Evolutionary conservation across 1,140 invertebrate genomes (phyloP).

Genomic region (Popillia japonica): DNA sequence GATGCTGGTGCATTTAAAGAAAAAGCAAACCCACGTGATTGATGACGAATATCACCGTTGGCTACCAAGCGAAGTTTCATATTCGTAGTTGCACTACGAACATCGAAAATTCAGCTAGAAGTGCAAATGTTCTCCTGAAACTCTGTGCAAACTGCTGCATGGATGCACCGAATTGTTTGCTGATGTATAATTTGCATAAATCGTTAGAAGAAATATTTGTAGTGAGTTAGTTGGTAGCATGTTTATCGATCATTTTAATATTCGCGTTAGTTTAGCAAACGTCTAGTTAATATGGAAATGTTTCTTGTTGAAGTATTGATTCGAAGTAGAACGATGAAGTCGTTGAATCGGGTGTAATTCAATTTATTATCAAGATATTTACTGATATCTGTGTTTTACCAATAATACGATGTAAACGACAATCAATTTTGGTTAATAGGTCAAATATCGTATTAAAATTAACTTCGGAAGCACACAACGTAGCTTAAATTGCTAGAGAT

Average conservation of each 20-base stretch:
- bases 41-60: background rate
- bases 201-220: background rate
- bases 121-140: background rate
- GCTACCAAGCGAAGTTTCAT: background rate
- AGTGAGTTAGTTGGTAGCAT: background rate
- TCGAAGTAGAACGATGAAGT: no score
- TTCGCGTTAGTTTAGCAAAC: background rate
- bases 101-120: background rate
- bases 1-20: background rate
- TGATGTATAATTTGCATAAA: background rate
- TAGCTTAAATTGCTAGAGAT: background rate
- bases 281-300: no score
- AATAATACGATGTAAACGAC: background rate
- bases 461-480: background rate
- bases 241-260: background rate
- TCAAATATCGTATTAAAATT: slow-evolving; percentile 10
- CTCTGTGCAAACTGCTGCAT: background rate
- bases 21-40: background rate
- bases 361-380: no score
- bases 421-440: background rate
- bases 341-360: no score
- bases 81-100: background rate
- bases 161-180: background rate
- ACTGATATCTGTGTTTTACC: no score
- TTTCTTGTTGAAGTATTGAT: no score